Conservation (phyloP, 2,113 vertebrate genomes). For the Otolemur garnettii region DNA sequence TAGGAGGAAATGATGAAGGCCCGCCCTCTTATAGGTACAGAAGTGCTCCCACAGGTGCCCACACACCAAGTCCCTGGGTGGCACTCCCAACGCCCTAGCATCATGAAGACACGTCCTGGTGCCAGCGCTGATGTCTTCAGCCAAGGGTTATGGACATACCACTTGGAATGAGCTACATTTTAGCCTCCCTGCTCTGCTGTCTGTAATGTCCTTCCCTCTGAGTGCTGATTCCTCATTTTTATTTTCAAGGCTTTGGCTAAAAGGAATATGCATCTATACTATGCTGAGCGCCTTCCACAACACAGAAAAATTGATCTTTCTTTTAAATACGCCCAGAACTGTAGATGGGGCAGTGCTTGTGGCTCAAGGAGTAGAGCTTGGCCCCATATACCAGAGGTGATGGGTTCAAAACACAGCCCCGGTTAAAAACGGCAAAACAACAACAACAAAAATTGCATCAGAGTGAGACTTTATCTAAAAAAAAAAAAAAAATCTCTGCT, state of each 20-base stretch:
- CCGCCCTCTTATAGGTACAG: background rate
- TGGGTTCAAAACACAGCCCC: too few relatives aligned
- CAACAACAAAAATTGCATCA: too few relatives aligned
- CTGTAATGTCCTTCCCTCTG: background rate
- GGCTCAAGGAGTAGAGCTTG: too few relatives aligned
- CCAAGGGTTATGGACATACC: background rate
- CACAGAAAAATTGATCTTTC: constrained; percentile 23
- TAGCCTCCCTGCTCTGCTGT: background rate
- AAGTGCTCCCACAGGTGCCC: background rate
- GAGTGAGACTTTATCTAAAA: too few relatives aligned
- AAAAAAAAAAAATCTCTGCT: too few relatives aligned
- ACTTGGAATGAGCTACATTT: background rate
- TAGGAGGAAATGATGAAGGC: background rate
- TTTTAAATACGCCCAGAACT: background rate
- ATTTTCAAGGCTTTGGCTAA: background rate
- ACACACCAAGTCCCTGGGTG: background rate
- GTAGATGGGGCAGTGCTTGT: too few relatives aligned
- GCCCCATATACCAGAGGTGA: too few relatives aligned
- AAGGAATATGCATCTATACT: background rate
- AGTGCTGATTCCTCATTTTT: background rate
- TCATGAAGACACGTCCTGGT: background rate
- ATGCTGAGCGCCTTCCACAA: constrained; percentile 1
- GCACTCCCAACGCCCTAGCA: background rate
- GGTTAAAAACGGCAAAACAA: too few relatives aligned
- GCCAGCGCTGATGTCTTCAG: background rate